phyloP scores from a whole-genome alignment of 2,888 invertebrate species.

The Drosophila eohydei region DNA sequence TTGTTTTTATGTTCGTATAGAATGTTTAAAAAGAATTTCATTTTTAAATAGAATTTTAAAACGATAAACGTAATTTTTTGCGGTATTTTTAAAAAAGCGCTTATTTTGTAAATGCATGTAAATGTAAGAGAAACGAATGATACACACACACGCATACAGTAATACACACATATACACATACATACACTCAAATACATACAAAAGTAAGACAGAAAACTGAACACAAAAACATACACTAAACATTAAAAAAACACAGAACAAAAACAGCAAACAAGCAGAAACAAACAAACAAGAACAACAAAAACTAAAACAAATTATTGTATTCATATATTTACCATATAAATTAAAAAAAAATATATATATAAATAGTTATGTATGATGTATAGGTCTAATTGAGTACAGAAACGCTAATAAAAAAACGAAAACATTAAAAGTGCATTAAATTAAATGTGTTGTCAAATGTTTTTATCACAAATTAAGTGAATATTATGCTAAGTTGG shows the following conservation, averaged over 20 bases:
- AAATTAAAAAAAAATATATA: conserved; percentile 68
- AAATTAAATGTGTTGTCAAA: conserved; percentile 36
- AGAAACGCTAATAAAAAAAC: conserved; percentile 76
- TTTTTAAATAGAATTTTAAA: conserved; percentile 83
- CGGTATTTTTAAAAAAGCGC: conserved; percentile 85
- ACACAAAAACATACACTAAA: conserved; percentile 12
- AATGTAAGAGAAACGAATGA: conserved; percentile 80
- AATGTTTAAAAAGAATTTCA: conserved; percentile 65
- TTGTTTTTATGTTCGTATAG: conserved; percentile 78
- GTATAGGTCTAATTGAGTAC: conserved; percentile 78
- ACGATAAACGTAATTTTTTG: conserved; percentile 83
- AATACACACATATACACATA: conserved; percentile 35
- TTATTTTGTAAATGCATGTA: conserved; percentile 85
- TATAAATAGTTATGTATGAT: conserved; percentile 79
- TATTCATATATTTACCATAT: conserved; percentile 79
- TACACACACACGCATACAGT: conserved; percentile 29
- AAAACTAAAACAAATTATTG: conserved; percentile 74
- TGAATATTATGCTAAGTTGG: not conserved
- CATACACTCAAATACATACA: conserved; percentile 38
- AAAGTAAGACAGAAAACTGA: conserved; percentile 4
- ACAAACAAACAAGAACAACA: conserved; percentile 32
- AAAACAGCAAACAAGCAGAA: conserved; percentile 21
- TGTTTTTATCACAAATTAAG: not conserved
- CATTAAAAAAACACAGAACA: conserved; percentile 27
- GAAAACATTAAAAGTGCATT: conserved; percentile 75